Base-by-base conservation (phyloP, 2,113 vertebrate species). In the Acanthochromis polyacanthus region DNA sequence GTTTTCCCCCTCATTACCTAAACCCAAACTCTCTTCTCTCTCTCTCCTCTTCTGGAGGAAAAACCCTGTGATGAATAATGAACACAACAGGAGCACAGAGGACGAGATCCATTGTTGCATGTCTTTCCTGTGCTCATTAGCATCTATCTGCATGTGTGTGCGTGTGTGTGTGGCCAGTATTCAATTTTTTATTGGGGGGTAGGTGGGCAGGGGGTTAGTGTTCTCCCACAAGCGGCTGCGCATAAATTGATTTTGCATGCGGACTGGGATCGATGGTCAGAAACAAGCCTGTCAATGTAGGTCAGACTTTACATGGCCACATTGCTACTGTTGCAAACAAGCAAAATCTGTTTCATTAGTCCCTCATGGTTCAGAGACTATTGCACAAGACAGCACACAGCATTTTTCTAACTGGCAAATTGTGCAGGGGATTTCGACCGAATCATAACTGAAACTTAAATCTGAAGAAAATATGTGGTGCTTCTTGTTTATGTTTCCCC, bases 261-360 rank as follows among this genome's bases (percentile, higher is more conserved):
- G 46, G 79, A 52, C 17, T 55, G 8, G 25, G 62, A 75, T 72
- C 69, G 23, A 86, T 82, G 40, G 72, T 68, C 68, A 71, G 72
- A 78, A 83, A 82, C 15, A 2, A 83, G 86, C 40, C 38, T 61
- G 83, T 85, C 79, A 22, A 80, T 80, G 61, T 52, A 61, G 81
- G 75, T 74, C 70, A 83, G 72, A 51, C 64, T 64, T 56, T 68
- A 53, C 75, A 74, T 55, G 67, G 71, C 48, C 68, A 60, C 67
- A 82, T 64, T 64, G 64, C 80, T 77, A 61, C 30, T 36, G 46
- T 50, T 63, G 64, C 67, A 78, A 73, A 75, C 57, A 64, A 77
- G 53, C 66, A 65, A 58, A 38, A 43, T 25, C 11, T 70, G 74
- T 53, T 48, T 84, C 75, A 69, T 64, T 75, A 78, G 16, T 32